These are phyloP conservation scores for Acrocyrtus sp. DNA, from an alignment of 2,888 invertebrate genomes.

Conservation along the genomic window DNA sequence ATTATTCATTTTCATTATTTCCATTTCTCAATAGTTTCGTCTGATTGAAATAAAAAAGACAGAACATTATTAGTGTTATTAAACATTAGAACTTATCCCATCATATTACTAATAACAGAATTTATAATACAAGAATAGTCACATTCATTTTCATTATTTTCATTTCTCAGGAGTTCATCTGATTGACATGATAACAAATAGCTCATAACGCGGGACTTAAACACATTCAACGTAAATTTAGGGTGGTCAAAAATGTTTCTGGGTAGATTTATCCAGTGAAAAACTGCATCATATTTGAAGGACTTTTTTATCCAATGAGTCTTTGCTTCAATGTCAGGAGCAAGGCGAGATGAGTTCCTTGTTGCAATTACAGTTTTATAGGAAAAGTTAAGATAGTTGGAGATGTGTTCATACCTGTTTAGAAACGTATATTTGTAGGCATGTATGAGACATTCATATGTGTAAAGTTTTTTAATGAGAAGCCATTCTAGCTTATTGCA, in stretches of 20 bases:
- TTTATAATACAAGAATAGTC: slow-evolving; percentile 1
- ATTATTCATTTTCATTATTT: too few species aligned
- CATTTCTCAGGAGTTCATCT: too few species aligned
- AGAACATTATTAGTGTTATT: too few species aligned
- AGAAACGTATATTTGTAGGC: not conserved
- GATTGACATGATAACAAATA: too few species aligned
- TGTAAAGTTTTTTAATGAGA: too few species aligned
- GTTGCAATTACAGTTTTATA: not conserved
- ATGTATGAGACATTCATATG: not conserved
- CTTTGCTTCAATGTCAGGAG: not conserved
- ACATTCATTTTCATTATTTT: not conserved
- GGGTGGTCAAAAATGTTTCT: not conserved
- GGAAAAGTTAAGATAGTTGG: not conserved
- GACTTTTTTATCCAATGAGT: not conserved
- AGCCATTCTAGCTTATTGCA: too few species aligned
- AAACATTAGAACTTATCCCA: too few species aligned
- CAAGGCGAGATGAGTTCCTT: not conserved
- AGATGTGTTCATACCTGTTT: not conserved
- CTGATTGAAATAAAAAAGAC: too few species aligned
- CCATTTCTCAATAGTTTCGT: too few species aligned
- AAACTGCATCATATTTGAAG: not conserved
- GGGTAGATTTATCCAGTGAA: not conserved
- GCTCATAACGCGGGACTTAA: too few species aligned
- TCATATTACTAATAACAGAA: not conserved
- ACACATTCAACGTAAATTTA: too few species aligned